Percentiles rank a stretch among this genome's conserved stretches.
Conservation (phyloP, 2,113 vertebrate species). For the Alligator mississippiensis region DNA sequence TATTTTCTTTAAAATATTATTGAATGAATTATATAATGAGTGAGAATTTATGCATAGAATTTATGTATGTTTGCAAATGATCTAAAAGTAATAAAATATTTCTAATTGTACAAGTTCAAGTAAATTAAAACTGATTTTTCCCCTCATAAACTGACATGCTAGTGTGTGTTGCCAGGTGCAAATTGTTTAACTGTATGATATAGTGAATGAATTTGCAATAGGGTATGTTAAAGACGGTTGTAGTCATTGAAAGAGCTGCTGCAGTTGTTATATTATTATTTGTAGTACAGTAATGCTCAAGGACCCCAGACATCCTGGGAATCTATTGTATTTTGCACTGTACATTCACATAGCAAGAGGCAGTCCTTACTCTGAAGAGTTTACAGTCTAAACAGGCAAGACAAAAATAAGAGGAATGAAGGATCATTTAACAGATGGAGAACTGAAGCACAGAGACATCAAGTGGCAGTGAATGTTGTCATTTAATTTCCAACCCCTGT, state of each 20-base stretch:
- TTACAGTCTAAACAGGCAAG: neutral
- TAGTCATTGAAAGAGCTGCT: constrained; percentile 8
- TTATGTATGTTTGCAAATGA: constrained; percentile 73
- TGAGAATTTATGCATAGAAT: constrained; percentile 71
- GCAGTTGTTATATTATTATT: neutral
- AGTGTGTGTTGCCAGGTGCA: constrained; percentile 62
- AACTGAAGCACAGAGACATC: neutral
- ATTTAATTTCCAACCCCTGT: neutral
- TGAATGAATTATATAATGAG: constrained; percentile 70
- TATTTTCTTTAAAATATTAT: constrained; percentile 67
- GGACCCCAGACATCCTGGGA: neutral
- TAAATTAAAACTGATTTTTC: constrained; percentile 71
- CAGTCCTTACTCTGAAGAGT: neutral
- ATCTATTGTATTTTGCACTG: neutral
- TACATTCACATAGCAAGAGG: neutral
- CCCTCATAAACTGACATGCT: constrained; percentile 46
- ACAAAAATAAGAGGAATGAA: no score
- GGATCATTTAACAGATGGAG: neutral
- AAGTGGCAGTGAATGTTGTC: neutral
- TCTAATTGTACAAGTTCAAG: constrained; percentile 62
- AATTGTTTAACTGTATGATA: constrained; percentile 47
- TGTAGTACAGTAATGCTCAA: neutral
- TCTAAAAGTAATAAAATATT: constrained; percentile 70
- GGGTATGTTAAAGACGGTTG: constrained; percentile 15
- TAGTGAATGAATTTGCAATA: constrained; percentile 54